These are phyloP conservation scores for Andricus quercusramuli DNA, from an alignment of 2,888 invertebrate species.

Conservation along the genomic window DNA sequence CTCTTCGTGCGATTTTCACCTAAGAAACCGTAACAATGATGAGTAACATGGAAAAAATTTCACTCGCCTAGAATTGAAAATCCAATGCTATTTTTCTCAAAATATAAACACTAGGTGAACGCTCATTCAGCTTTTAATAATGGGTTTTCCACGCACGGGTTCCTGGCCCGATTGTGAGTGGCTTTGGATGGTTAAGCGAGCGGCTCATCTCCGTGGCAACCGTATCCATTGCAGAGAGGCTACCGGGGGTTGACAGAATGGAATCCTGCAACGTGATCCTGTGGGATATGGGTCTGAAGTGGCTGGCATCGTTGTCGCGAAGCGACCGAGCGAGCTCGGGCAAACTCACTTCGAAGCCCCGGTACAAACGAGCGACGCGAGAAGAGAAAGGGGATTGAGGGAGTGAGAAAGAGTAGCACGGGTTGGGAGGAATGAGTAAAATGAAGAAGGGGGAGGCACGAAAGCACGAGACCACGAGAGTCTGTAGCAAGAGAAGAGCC, in stretches of 20 bases:
- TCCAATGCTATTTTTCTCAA: background rate
- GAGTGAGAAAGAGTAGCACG: slow-evolving; percentile 33
- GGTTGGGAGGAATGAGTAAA: background rate
- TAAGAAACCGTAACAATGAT: no score
- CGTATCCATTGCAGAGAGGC: slow-evolving; percentile 48
- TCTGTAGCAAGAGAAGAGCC: background rate
- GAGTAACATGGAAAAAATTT: background rate
- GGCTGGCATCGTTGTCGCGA: slow-evolving; percentile 70
- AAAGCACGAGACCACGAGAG: no score
- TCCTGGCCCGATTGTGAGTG: slow-evolving; percentile 49
- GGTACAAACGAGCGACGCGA: slow-evolving; percentile 62
- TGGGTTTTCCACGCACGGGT: slow-evolving; percentile 63
- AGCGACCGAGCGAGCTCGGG: slow-evolving; percentile 67
- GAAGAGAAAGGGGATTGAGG: slow-evolving; percentile 46
- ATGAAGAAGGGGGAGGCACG: slow-evolving; percentile 40
- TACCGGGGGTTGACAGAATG: slow-evolving; percentile 50
- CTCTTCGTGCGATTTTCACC: no score
- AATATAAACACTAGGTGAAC: slow-evolving; percentile 36
- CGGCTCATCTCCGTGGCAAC: slow-evolving; percentile 71
- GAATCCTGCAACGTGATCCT: slow-evolving; percentile 55
- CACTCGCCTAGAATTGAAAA: background rate
- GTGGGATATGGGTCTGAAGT: slow-evolving; percentile 66
- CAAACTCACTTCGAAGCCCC: slow-evolving; percentile 62
- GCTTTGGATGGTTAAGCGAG: slow-evolving; percentile 62
- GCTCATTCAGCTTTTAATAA: slow-evolving; percentile 68